These are phyloP conservation scores for Leptosomus discolor DNA, from an alignment of 2,113 vertebrate species.

Conservation along the genomic window DNA sequence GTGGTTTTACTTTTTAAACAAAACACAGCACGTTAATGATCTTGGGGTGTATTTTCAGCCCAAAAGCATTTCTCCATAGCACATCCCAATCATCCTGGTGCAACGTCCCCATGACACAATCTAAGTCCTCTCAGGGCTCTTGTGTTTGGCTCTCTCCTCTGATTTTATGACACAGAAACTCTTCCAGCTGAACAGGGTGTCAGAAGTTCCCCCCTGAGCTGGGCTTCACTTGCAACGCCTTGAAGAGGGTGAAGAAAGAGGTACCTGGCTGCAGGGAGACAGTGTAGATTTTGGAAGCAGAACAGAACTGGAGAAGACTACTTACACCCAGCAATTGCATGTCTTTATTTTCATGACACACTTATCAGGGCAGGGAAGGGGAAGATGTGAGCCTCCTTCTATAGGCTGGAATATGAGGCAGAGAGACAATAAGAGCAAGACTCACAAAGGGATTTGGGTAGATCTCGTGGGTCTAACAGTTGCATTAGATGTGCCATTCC, in stretches of 20 bases:
- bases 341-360: background rate
- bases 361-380: accelerated
- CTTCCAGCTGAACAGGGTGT: background rate
- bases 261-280: background rate
- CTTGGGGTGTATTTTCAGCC: background rate
- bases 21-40: background rate
- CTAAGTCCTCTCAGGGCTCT: background rate
- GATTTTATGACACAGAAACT: background rate
- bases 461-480: background rate
- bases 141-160: background rate
- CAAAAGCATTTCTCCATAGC: background rate
- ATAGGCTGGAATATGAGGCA: background rate
- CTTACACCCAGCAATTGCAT: background rate
- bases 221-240: background rate
- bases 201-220: background rate
- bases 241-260: background rate
- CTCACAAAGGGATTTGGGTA: background rate
- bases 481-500: background rate
- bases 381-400: background rate
- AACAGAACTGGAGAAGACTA: background rate
- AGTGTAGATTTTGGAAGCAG: background rate
- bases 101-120: background rate
- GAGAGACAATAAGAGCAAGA: background rate
- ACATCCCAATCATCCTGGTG: background rate
- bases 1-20: background rate